A percentile compares a stretch with the other conserved stretches of the same genome.
Conservation (phyloP, 2,113 vertebrate genomes). For the Haemorhous mexicanus region DNA sequence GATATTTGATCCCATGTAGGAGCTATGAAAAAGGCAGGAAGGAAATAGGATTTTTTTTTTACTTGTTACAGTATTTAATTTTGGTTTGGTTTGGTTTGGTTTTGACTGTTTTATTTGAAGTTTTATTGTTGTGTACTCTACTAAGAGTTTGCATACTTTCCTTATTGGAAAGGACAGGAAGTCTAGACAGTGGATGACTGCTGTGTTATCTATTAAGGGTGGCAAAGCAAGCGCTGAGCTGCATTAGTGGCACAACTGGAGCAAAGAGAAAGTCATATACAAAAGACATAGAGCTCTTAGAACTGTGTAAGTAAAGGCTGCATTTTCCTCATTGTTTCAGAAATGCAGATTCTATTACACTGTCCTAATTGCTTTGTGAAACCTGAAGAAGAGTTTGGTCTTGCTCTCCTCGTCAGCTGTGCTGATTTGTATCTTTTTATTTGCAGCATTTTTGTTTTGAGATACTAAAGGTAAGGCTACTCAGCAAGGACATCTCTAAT, state of each 20-base stretch:
- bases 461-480: conserved; percentile 6
- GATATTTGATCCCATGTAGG: neutral
- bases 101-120: neutral
- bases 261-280: neutral
- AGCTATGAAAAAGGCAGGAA: neutral
- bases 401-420: neutral
- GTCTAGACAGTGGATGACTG: neutral
- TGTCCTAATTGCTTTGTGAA: neutral
- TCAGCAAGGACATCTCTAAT: conserved; percentile 20
- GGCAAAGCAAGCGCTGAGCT: neutral
- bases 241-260: neutral
- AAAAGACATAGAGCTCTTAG: neutral
- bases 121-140: neutral
- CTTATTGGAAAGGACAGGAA: neutral
- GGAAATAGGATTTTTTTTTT: neutral
- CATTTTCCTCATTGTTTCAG: neutral
- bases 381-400: neutral
- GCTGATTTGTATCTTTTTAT: neutral
- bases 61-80: neutral
- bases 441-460: conserved; percentile 50
- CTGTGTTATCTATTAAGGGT: neutral
- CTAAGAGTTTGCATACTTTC: neutral
- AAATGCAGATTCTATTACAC: neutral
- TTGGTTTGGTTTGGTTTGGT: neutral
- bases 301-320: neutral